Percentiles rank a stretch among this genome's conserved stretches.
These are phyloP conservation scores for Drosophila kambysellisi DNA, from an alignment of 2,888 invertebrate species.

Conservation along the genomic window DNA sequence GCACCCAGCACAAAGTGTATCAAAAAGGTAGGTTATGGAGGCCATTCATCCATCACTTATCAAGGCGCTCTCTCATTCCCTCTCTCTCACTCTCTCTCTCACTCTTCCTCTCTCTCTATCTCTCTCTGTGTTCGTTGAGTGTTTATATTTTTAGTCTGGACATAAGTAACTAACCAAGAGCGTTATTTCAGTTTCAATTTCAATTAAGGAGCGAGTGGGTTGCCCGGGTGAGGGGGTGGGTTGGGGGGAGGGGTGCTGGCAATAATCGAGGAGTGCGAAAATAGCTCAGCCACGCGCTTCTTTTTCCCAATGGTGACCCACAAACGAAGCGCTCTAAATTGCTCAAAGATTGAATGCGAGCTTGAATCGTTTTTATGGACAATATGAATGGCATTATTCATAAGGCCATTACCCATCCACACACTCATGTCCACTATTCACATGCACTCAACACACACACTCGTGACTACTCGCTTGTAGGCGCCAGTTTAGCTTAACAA, in stretches of 20 bases:
- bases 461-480: slow-evolving; percentile 28
- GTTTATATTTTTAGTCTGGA: slow-evolving; percentile 67
- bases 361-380: slow-evolving; percentile 49
- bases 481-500: slow-evolving; percentile 74
- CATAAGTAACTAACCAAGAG: slow-evolving; percentile 56
- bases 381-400: slow-evolving; percentile 65
- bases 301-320: slow-evolving; percentile 40
- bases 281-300: slow-evolving; percentile 57
- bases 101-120: too few relatives aligned
- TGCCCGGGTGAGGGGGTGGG: not conserved
- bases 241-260: not conserved
- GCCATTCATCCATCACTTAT: slow-evolving; percentile 30
- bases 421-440: not conserved
- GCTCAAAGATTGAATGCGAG: slow-evolving; percentile 49
- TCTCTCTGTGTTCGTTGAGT: not conserved
- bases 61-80: slow-evolving; percentile 10
- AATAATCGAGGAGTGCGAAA: slow-evolving; percentile 69
- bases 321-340: slow-evolving; percentile 67
- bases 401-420: slow-evolving; percentile 51
- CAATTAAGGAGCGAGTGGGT: slow-evolving; percentile 60
- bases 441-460: slow-evolving; percentile 4
- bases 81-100: not conserved
- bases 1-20: not conserved
- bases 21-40: not conserved
- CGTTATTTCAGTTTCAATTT: slow-evolving; percentile 77